Conservation (phyloP, 2,797 vertebrate genomes). For the Rhabdomys pumilio region DNA sequence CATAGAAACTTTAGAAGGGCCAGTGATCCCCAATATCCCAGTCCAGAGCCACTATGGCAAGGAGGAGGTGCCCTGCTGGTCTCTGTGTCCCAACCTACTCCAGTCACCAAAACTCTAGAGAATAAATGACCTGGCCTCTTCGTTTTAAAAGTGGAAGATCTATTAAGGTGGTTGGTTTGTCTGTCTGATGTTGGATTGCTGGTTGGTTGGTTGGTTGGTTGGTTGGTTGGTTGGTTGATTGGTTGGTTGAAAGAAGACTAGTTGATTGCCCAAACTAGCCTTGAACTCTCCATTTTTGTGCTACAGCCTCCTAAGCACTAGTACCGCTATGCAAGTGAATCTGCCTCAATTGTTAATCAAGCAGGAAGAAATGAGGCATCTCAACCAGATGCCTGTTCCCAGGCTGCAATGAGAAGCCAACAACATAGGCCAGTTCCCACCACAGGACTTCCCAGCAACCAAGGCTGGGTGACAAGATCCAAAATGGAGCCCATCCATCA, state of each 20-base stretch:
- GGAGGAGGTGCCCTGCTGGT: not conserved
- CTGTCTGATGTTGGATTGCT: not conserved
- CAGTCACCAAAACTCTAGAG: not conserved
- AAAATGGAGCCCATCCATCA: too few relatives aligned
- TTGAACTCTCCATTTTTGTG: not conserved
- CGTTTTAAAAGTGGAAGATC: not conserved
- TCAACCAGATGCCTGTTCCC: fast-evolving
- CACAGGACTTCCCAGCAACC: not conserved
- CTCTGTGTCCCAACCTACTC: not conserved
- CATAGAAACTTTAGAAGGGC: not conserved
- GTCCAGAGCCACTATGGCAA: fast-evolving
- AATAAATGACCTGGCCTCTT: not conserved
- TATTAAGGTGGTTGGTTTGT: not conserved
- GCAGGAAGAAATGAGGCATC: not conserved
- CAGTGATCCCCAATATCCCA: not conserved
- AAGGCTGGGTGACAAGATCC: not conserved
- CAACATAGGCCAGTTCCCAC: too few relatives aligned
- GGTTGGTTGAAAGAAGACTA: not conserved
- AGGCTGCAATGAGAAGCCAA: fast-evolving
- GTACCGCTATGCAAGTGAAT: not conserved
- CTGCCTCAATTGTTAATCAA: not conserved
- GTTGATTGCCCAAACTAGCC: not conserved
- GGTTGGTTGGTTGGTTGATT: not conserved
- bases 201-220: not conserved
- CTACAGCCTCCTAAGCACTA: not conserved